phyloP scores from a whole-genome alignment of 2,797 vertebrate genomes.

The Gymnopithys bicolor region DNA sequence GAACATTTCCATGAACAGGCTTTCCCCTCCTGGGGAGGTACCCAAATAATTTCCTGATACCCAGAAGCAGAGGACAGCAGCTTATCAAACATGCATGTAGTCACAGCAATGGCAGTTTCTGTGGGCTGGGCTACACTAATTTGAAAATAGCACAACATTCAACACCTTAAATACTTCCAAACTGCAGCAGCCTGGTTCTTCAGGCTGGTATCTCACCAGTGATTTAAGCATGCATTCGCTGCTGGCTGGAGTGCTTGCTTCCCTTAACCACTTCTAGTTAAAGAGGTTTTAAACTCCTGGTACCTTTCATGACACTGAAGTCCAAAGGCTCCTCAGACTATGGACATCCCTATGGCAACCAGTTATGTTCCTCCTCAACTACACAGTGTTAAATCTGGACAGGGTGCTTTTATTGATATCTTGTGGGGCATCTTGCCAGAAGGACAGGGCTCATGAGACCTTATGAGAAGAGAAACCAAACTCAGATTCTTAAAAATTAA shows the following conservation, averaged over 20 bases:
- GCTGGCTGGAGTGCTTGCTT: background rate
- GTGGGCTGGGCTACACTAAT: background rate
- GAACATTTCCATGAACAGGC: background rate
- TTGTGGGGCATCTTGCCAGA: background rate
- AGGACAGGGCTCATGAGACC: background rate
- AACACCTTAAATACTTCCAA: background rate
- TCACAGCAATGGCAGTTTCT: background rate
- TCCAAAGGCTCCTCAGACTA: background rate
- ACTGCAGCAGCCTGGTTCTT: background rate
- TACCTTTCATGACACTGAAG: background rate
- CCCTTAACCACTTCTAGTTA: background rate
- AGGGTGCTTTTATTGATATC: background rate
- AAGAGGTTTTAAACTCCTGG: background rate
- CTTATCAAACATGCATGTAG: background rate
- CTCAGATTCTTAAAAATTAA: background rate
- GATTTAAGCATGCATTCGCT: background rate
- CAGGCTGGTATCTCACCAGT: background rate
- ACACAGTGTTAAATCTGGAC: background rate
- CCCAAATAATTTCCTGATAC: background rate
- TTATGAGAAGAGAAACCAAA: background rate
- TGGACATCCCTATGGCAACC: background rate
- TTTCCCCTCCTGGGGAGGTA: background rate
- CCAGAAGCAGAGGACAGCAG: background rate
- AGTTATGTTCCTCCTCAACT: background rate
- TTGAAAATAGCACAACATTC: background rate